Percentiles rank a stretch among this genome's conserved stretches.
Conservation (phyloP, 2,113 vertebrate genomes). For the Rynchops niger region DNA sequence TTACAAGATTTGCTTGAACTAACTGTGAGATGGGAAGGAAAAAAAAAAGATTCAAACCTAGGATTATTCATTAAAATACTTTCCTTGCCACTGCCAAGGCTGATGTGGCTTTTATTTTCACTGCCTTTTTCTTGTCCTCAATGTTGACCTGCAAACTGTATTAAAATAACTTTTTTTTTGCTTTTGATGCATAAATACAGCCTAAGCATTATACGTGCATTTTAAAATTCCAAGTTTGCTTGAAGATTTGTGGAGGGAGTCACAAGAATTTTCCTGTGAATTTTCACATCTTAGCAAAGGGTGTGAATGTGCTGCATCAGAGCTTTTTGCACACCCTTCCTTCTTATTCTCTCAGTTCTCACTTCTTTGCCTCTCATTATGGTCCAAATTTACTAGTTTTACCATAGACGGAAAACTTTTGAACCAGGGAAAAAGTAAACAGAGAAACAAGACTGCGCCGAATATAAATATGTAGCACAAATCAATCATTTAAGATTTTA, state of each 20-base stretch:
- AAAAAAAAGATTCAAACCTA: background rate
- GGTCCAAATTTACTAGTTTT: background rate
- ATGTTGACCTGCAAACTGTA: background rate
- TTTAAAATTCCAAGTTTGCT: background rate
- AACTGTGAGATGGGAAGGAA: background rate
- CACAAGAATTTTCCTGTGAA: background rate
- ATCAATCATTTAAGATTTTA: background rate
- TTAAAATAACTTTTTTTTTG: background rate
- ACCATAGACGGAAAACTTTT: background rate
- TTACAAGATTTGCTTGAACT: background rate
- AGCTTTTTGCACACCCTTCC: background rate
- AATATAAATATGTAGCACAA: background rate
- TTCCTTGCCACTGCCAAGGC: background rate
- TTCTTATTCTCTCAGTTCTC: background rate
- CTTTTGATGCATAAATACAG: background rate
- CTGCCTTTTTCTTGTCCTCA: background rate
- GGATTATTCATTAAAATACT: background rate
- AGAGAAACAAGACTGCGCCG: background rate
- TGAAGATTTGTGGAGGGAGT: background rate
- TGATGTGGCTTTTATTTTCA: background rate
- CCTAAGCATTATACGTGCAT: background rate
- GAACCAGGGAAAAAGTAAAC: background rate
- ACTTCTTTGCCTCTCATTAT: background rate
- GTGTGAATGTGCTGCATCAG: background rate
- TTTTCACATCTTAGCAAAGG: background rate